These are phyloP conservation scores for Eilema depressum DNA, from an alignment of 2,888 invertebrate species.

Conservation along the genomic window DNA sequence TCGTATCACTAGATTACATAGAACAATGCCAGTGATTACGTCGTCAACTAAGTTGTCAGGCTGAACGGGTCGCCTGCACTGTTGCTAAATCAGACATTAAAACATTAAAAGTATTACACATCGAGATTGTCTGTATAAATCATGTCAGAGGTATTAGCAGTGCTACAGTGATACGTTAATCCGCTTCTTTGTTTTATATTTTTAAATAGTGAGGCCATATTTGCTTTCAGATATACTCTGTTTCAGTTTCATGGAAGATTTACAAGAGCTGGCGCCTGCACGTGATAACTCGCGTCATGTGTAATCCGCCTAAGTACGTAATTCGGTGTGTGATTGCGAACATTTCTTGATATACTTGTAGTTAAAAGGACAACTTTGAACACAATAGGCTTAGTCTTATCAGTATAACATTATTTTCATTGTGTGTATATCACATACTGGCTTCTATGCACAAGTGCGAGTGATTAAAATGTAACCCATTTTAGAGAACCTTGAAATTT, in stretches of 20 bases:
- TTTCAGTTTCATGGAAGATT: slow-evolving; percentile 81
- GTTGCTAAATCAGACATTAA: slow-evolving; percentile 84
- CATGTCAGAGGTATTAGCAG: slow-evolving; percentile 81
- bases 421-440: slow-evolving; percentile 56
- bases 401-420: slow-evolving; percentile 70
- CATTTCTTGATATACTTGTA: slow-evolving; percentile 69
- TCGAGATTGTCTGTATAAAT: slow-evolving; percentile 79
- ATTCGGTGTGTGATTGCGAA: slow-evolving; percentile 84
- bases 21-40: slow-evolving; percentile 83
- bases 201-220: slow-evolving; percentile 86
- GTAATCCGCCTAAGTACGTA: slow-evolving; percentile 83
- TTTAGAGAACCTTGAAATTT: slow-evolving; percentile 57
- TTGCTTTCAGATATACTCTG: slow-evolving; percentile 84
- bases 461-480: slow-evolving; percentile 59
- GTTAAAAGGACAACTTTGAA: slow-evolving; percentile 76
- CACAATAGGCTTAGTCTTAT: slow-evolving; percentile 82
- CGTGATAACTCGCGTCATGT: slow-evolving; percentile 82
- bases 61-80: slow-evolving; percentile 61
- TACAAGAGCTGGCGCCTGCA: slow-evolving; percentile 82
- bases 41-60: slow-evolving; percentile 80
- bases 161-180: slow-evolving; percentile 83
- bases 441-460: slow-evolving; percentile 63
- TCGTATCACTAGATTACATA: slow-evolving; percentile 82
- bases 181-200: slow-evolving; percentile 85
- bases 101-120: slow-evolving; percentile 72